phyloP scores from a whole-genome alignment of 2,888 invertebrate genomes.

The Lacanobia wlatinum region DNA sequence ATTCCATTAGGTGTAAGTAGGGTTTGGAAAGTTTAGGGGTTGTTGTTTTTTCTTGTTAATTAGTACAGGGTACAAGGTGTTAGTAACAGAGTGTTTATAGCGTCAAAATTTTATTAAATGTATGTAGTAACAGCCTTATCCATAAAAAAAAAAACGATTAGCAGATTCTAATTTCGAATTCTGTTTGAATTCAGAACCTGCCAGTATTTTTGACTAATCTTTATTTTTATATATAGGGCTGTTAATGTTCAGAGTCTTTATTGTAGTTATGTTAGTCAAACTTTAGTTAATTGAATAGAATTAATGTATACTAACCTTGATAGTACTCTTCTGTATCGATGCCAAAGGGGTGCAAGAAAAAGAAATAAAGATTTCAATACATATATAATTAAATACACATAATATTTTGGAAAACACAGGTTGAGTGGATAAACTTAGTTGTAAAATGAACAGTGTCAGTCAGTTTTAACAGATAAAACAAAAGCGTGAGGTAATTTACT shows the following conservation, averaged over 20 bases:
- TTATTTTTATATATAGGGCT: background rate
- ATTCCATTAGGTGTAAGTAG: conserved; percentile 32
- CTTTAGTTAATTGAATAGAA: conserved; percentile 1
- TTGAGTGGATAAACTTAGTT: background rate
- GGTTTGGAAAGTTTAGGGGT: background rate
- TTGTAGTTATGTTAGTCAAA: background rate
- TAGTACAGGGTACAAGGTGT: background rate
- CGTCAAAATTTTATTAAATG: background rate
- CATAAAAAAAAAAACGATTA: background rate
- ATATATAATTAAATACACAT: conserved; percentile 28
- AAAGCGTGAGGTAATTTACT: background rate
- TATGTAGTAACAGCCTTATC: background rate
- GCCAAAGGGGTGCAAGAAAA: conserved; percentile 60
- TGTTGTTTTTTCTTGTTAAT: conserved; percentile 28
- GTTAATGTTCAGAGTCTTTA: background rate
- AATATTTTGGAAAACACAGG: background rate
- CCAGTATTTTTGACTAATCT: too few relatives aligned
- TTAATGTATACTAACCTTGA: conserved; percentile 66
- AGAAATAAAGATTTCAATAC: conserved; percentile 44
- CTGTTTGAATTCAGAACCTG: background rate
- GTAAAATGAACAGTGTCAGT: background rate
- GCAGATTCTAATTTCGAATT: background rate
- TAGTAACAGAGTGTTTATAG: background rate
- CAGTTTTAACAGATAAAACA: background rate
- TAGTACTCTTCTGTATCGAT: conserved; percentile 60